Conservation (phyloP, 1,140 invertebrate genomes). For the Arctopsyche grandis region DNA sequence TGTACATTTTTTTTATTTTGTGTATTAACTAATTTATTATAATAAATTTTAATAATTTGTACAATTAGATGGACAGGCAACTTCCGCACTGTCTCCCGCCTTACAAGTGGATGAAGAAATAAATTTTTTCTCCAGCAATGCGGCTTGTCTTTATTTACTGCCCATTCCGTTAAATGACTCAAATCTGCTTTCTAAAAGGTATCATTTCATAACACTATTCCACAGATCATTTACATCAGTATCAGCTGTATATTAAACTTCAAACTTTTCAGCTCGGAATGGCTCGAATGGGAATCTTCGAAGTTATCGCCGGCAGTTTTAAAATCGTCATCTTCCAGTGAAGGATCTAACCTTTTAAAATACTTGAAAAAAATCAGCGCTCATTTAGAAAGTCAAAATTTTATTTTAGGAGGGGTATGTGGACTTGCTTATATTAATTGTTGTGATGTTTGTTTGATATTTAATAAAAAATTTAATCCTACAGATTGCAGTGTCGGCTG, state of each 20-base stretch:
- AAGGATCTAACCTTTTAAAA: conserved; percentile 63
- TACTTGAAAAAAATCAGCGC: conserved; percentile 64
- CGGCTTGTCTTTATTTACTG: conserved; percentile 61
- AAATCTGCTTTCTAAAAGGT: conserved; percentile 15
- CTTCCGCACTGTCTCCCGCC: conserved; percentile 51
- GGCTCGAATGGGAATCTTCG: conserved; percentile 81
- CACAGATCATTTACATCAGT: conserved; percentile 8
- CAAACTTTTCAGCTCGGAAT: conserved; percentile 66
- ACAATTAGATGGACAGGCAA: neutral
- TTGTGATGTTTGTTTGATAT: conserved; percentile 48
- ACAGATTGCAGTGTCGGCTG: conserved; percentile 67
- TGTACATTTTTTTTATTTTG: neutral
- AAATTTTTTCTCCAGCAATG: conserved; percentile 64
- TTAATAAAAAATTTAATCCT: conserved; percentile 46
- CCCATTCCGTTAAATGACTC: conserved; percentile 46
- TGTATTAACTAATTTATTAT: conserved; percentile 44
- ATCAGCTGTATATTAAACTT: conserved; percentile 37
- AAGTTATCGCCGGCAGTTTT: conserved; percentile 71
- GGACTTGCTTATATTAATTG: conserved; percentile 21
- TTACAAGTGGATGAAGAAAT: conserved; percentile 60
- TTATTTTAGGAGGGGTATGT: conserved; percentile 63
- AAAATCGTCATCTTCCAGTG: conserved; percentile 63
- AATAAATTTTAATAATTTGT: conserved; percentile 23
- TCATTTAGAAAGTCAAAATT: conserved; percentile 57
- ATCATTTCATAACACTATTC: too few relatives aligned